Conservation (phyloP, 2,888 invertebrate genomes). For the Neria commutata region DNA sequence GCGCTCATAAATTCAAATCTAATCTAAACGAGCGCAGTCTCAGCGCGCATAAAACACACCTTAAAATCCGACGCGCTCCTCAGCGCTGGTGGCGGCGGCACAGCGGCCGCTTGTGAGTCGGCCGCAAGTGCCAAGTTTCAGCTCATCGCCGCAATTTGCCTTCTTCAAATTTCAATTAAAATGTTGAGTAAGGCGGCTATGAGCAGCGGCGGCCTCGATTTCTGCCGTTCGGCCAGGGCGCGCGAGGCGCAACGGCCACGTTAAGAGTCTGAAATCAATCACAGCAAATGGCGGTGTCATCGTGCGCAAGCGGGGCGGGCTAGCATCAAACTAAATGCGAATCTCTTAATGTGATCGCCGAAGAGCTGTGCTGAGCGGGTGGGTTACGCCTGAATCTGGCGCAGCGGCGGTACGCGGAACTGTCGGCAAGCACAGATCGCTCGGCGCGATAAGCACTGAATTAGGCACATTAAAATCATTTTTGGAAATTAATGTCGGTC, state of each 20-base stretch:
- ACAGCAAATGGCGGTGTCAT: slow-evolving; percentile 53
- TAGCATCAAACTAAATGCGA: too few species aligned
- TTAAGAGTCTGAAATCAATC: slow-evolving; percentile 51
- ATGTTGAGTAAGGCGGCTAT: too few species aligned
- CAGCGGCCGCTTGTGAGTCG: not conserved
- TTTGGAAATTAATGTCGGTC: slow-evolving; percentile 47
- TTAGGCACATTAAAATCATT: slow-evolving; percentile 47
- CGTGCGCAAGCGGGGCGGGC: slow-evolving; percentile 47
- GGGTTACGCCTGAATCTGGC: not conserved
- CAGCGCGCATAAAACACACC: not conserved
- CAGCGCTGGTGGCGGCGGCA: not conserved
- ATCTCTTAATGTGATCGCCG: too few species aligned
- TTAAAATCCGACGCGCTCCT: not conserved
- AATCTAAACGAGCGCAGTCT: not conserved
- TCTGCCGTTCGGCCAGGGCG: too few species aligned
- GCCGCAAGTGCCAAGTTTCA: not conserved
- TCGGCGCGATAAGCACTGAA: slow-evolving; percentile 30
- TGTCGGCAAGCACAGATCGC: too few species aligned
- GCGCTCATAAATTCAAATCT: too few species aligned
- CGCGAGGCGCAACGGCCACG: too few species aligned
- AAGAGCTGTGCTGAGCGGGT: not conserved
- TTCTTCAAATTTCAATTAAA: too few species aligned
- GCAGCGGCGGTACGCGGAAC: not conserved
- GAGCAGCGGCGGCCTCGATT: too few species aligned
- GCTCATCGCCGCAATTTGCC: too few species aligned